Conservation (phyloP, 2,797 vertebrate genomes). For the Cuniculus paca region DNA sequence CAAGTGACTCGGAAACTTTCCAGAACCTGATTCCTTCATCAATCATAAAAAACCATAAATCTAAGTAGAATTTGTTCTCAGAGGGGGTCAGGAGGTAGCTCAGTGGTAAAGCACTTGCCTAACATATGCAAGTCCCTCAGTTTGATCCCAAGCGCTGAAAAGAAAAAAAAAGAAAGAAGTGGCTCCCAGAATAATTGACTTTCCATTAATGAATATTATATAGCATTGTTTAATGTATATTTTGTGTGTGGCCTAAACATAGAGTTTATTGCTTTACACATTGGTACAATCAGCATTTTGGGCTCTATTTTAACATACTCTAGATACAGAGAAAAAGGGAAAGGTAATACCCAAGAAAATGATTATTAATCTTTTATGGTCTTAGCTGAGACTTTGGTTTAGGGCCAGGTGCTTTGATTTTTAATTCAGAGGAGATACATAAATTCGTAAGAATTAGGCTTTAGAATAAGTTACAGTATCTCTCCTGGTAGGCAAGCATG, state of each 20-base stretch:
- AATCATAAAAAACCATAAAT: slow-evolving; percentile 1
- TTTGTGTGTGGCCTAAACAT: not conserved
- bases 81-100: not conserved
- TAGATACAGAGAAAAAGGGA: not conserved
- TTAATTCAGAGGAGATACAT: not conserved
- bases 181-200: not conserved
- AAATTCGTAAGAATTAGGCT: not conserved
- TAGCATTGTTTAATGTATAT: not conserved
- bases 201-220: not conserved
- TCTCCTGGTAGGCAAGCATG: not conserved
- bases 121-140: not conserved
- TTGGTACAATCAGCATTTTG: not conserved
- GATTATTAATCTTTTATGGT: not conserved
- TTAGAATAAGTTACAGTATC: not conserved
- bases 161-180: not conserved
- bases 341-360: not conserved
- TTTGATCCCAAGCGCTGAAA: not conserved
- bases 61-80: slow-evolving; percentile 24
- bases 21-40: not conserved
- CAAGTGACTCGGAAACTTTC: not conserved
- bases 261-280: slow-evolving; percentile 16
- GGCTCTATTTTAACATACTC: not conserved
- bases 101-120: not conserved
- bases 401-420: not conserved
- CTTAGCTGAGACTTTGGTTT: slow-evolving; percentile 20